Base-by-base conservation (phyloP, 2,888 invertebrate species). In the Electrophaes corylata region DNA sequence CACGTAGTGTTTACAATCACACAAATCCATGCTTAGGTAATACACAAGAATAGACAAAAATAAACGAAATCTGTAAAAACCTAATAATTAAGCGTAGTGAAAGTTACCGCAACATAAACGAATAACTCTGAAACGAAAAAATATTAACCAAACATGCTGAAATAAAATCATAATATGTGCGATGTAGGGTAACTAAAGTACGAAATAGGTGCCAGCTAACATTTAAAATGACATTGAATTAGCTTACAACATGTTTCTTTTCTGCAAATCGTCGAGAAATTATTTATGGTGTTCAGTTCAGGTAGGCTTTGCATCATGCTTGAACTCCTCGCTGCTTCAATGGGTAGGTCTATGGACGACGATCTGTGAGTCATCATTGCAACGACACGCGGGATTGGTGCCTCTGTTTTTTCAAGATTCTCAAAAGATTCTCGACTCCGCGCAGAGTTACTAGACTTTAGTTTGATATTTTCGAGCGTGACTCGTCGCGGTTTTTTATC, bases 401-500 rank as follows among this genome's bases (percentile, higher is more conserved):
- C 59, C 6, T 59, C 46, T 5, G 81, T 67, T 84, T 78, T 39
- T 89, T 91, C 57, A 66, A 60, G 45, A 78, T 81, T 76, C 6
- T 66, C 64, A 2, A 79, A 51, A 4, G 80, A 81, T 41, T 81
- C 82, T 46, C 70, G 78, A 61, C 81, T 83, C 44, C 60, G 62
- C 12, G 79, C 78, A 1, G 82, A 83, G 55, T 78, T 49, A 14
- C 29, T 82, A 4, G 84, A 83, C 63, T 80, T 88, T 33, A 89
- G 57, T 62, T 71, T 83, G 35, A 91, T 91, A 62, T 86, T 90
- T 37, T 91, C 91, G 3, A 91, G 73, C 0, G 88, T 91, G 37
- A 93, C 91, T 56, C 83, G 83, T 63, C 88, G 90, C 12, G 93
- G 90, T 67, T 91, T 92, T 52, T 84, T 85, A 44, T 91, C 84